Conservation (phyloP, 2,888 invertebrate genomes). For the Andrena bicolor region DNA sequence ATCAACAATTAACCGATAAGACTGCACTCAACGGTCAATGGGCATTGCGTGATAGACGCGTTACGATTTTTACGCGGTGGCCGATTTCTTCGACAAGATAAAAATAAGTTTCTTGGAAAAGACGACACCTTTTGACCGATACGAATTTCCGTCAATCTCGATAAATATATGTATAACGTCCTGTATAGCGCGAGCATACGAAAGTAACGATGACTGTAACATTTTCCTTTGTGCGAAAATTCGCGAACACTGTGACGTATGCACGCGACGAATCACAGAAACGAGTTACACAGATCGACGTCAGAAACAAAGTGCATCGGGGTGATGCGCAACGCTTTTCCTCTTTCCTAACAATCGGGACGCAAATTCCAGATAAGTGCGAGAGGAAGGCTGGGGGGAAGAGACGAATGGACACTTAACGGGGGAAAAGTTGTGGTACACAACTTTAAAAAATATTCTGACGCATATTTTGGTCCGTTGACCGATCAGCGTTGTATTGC, state of each 20-base stretch:
- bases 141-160: neutral
- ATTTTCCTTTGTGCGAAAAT: neutral
- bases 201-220: neutral
- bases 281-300: neutral
- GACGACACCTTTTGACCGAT: neutral
- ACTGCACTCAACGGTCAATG: conserved; percentile 15
- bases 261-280: too few relatives aligned
- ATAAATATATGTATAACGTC: too few relatives aligned
- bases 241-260: conserved; percentile 13
- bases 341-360: too few relatives aligned
- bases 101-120: conserved; percentile 14
- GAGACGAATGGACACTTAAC: too few relatives aligned
- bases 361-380: too few relatives aligned
- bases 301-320: conserved; percentile 44
- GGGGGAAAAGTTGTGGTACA: too few relatives aligned
- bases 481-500: conserved; percentile 7
- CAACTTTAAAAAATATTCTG: too few relatives aligned
- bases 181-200: too few relatives aligned
- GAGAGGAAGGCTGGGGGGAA: too few relatives aligned
- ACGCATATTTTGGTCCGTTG: too few relatives aligned
- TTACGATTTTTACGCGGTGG: neutral
- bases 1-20: conserved; percentile 39
- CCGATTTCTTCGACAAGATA: conserved; percentile 3
- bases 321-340: conserved; percentile 12
- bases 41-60: neutral